Evolutionary conservation across 1,140 invertebrate species (phyloP), one percentile per base, ranked within the genome.

Genomic region (Ceratosolen fusciceps): DNA sequence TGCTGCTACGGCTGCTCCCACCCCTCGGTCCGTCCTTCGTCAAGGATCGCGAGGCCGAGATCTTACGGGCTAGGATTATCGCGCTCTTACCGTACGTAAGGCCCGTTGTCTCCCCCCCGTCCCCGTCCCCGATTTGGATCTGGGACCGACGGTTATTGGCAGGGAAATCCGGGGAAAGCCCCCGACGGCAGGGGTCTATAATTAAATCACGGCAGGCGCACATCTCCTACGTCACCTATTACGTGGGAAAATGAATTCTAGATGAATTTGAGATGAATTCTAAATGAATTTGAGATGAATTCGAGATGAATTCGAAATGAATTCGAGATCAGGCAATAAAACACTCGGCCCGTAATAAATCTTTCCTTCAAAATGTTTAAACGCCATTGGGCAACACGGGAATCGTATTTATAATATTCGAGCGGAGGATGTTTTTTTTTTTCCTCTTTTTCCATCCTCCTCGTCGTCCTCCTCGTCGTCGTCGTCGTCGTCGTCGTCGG

Each of bases 21-120:
- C 31, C 56, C 56, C 56, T 26, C n/a, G 56, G 34, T 83, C 81
- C 82, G 84, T 82, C 84, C 84, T 86, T 87, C 83, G 86, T 86
- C 84, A n/a, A n/a, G n/a, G n/a, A n/a, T n/a, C n/a, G n/a, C n/a
- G n/a, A n/a, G n/a, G n/a, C n/a, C n/a, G n/a, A n/a, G n/a, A n/a
- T n/a, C n/a, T n/a, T n/a, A n/a, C n/a, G n/a, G n/a, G n/a, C n/a
- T n/a, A n/a, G n/a, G n/a, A n/a, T n/a, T n/a, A n/a, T n/a, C n/a
- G n/a, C n/a, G n/a, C n/a, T n/a, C n/a, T n/a, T n/a, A n/a, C n/a
- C n/a, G n/a, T n/a, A n/a, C n/a, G n/a, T n/a, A n/a, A n/a, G n/a
- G n/a, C n/a, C n/a, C n/a, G n/a, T 85, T 84, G 77, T 78, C 76
- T 82, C 81, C 79, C 82, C 75, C 79, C 74, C 81, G 82, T 43